phyloP scores from a whole-genome alignment of 2,797 vertebrate genomes.

The Chaenodraco wilsoni region DNA sequence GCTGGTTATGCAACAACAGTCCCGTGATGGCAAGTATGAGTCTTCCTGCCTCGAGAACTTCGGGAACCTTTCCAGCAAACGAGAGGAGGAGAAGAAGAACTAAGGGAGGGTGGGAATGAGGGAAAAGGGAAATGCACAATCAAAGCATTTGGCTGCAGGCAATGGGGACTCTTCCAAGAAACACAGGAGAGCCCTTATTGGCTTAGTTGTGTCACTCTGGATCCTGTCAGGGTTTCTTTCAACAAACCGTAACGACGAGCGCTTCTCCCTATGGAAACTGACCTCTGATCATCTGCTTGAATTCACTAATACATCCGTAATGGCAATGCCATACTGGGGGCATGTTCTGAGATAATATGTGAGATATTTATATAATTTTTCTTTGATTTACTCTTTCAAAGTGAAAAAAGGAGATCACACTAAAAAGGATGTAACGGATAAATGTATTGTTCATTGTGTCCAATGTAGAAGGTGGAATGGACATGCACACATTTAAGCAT shows the following conservation, averaged over 20 bases:
- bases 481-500: no score
- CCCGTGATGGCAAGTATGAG: constrained; percentile 25
- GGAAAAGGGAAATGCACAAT: background rate
- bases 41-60: background rate
- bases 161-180: constrained; percentile 29
- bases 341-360: background rate
- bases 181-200: constrained; percentile 43
- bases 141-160: constrained; percentile 13
- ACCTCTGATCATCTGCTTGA: constrained; percentile 5
- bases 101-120: background rate
- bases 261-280: background rate
- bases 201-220: constrained; percentile 51
- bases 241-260: background rate
- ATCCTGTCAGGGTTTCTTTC: constrained; percentile 27
- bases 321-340: background rate
- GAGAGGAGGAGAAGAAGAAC: background rate
- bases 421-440: no score
- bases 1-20: constrained; percentile 7
- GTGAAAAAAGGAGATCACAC: no score
- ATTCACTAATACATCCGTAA: background rate
- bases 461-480: no score
- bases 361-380: background rate
- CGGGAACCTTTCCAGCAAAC: background rate
- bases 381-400: no score
- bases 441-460: no score